Conservation (phyloP, 1,140 invertebrate species). For the Chironomus tepperi region DNA sequence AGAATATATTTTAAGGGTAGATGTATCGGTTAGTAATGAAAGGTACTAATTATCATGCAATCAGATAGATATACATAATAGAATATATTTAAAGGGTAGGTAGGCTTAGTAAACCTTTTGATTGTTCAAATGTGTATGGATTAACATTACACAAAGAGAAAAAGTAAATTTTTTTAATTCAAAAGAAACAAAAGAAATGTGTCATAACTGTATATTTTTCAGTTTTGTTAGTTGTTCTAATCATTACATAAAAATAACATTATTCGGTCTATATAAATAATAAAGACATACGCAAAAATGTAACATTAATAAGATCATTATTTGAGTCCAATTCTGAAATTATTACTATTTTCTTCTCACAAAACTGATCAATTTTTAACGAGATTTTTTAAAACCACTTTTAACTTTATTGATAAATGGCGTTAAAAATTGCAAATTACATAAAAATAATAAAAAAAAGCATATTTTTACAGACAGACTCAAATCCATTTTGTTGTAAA, state of each 20-base stretch:
- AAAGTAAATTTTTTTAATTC: background rate
- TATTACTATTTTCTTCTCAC: too few species aligned
- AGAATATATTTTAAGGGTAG: background rate
- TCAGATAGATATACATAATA: background rate
- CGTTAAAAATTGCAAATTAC: too few species aligned
- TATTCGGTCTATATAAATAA: background rate
- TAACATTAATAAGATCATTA: too few species aligned
- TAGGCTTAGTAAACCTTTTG: background rate
- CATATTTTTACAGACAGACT: too few species aligned
- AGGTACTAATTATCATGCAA: background rate
- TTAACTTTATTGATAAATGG: too few species aligned
- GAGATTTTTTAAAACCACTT: too few species aligned
- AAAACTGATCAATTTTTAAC: too few species aligned
- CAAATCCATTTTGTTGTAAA: too few species aligned
- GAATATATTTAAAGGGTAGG: constrained; percentile 1
- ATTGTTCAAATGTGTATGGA: background rate
- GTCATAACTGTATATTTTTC: background rate
- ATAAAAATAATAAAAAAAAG: too few species aligned
- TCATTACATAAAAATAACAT: background rate
- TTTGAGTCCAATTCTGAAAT: too few species aligned
- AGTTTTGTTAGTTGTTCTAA: too few species aligned
- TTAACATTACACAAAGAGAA: background rate
- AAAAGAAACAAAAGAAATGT: background rate
- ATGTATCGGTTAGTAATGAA: background rate
- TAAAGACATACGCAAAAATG: background rate